Evolutionary conservation across 2,113 vertebrate genomes (phyloP).

Genomic region (Oryzias curvinotus): DNA sequence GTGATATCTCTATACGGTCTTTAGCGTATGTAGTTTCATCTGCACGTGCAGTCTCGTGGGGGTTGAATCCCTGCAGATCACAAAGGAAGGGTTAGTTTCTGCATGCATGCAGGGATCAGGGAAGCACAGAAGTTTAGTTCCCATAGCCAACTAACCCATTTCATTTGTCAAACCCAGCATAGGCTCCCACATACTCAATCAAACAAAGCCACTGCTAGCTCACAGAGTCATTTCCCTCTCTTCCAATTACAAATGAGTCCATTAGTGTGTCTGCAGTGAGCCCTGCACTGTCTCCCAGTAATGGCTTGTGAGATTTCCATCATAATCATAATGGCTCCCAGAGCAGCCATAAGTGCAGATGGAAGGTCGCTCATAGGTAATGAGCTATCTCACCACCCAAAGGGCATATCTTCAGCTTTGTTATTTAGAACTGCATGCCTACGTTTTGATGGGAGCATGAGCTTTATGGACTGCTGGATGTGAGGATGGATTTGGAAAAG

Average conservation of each 20-base stretch:
- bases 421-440: slow-evolving; percentile 85
- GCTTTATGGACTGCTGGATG: slow-evolving; percentile 37
- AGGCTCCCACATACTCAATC: slow-evolving; percentile 89
- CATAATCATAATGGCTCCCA: slow-evolving; percentile 99
- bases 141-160: slow-evolving; percentile 85
- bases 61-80: slow-evolving; percentile 72
- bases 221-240: slow-evolving; percentile 92
- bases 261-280: slow-evolving; percentile 98
- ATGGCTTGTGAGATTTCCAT: slow-evolving; percentile 99
- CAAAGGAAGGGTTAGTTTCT: slow-evolving; percentile 26
- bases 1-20: slow-evolving; percentile 80
- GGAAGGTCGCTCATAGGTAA: slow-evolving; percentile 98
- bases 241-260: slow-evolving; percentile 99
- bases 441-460: slow-evolving; percentile 31
- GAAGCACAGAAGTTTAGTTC: slow-evolving; percentile 71
- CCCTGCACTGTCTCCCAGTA: slow-evolving; percentile 96
- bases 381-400: slow-evolving; percentile 97
- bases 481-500: slow-evolving; percentile 16
- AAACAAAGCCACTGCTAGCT: slow-evolving; percentile 88
- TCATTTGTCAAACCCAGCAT: slow-evolving; percentile 94
- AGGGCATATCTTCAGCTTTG: slow-evolving; percentile 94
- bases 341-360: slow-evolving; percentile 98
- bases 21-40: slow-evolving; percentile 24
- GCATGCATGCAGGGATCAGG: slow-evolving; percentile 47
- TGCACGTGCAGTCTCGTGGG: slow-evolving; percentile 9